Percentiles rank a stretch among this genome's conserved stretches.
Evolutionary conservation across 1,140 invertebrate species (phyloP).

Genomic region (Solenopsis invicta): DNA sequence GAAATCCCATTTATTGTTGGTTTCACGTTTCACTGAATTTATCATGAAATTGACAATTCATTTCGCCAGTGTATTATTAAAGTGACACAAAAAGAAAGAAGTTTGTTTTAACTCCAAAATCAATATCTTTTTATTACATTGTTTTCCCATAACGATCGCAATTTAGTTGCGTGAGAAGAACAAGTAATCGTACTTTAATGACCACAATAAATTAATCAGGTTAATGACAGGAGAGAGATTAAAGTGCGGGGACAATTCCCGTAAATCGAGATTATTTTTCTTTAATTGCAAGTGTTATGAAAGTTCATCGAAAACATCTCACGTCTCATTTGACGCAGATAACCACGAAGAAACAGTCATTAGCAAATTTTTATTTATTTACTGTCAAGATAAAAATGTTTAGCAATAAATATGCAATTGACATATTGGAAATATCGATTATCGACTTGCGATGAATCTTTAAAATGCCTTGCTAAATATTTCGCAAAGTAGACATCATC

Average conservation of each 20-base stretch:
- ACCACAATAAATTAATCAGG: slow-evolving; percentile 62
- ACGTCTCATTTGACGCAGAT: background rate
- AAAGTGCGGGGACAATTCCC: background rate
- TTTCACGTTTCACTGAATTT: background rate
- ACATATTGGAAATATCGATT: background rate
- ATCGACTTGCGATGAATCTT: background rate
- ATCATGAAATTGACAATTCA: background rate
- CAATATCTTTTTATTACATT: slow-evolving; percentile 40
- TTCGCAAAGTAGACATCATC: background rate
- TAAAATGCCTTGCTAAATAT: background rate
- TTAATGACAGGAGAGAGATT: background rate
- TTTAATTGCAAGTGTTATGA: background rate
- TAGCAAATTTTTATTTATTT: background rate
- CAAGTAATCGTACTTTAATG: slow-evolving; percentile 66
- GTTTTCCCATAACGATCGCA: slow-evolving; percentile 52
- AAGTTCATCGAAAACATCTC: background rate
- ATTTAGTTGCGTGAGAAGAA: slow-evolving; percentile 55
- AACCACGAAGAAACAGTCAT: background rate
- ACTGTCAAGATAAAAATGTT: background rate
- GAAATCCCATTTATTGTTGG: slow-evolving; percentile 71
- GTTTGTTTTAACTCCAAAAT: slow-evolving; percentile 45
- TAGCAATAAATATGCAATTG: slow-evolving; percentile 22
- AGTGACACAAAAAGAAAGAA: slow-evolving; percentile 55
- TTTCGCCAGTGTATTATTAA: slow-evolving; percentile 38
- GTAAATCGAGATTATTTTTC: slow-evolving; percentile 30